Evolutionary conservation across 2,888 invertebrate species (phyloP), one percentile per base, ranked within the genome.

Genomic region (Boloria euphrosyne): DNA sequence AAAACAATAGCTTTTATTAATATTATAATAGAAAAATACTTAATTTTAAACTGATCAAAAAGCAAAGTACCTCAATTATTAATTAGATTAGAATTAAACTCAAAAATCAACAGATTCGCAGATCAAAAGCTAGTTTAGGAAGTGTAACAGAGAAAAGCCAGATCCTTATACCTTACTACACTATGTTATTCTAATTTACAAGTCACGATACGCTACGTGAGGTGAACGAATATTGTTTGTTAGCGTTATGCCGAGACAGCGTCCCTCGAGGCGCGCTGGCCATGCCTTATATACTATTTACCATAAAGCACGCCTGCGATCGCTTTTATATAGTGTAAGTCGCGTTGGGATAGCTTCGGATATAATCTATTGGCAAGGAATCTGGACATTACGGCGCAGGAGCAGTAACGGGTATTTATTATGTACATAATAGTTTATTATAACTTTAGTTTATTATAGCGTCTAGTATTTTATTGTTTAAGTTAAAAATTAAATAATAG

Each of bases 171-270:
- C n/a, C n/a, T n/a, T 31, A 59, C 17, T 49, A 38, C 18, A 59
- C 38, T 59, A 50, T 59, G 38, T 50, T 50, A 50, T 59, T 59
- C 50, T 59, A 59, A 59, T 59, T 59, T 50, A 49, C 59, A 59
- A 59, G 59, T 59, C 61, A 61, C 44, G 62, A 54, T 54, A 54
- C 49, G 47, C 18, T 62, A 65, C 58, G 58, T 47, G 64, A 58
- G 52, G 31, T 52, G 64, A 64, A 64, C 52, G 51, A 64, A 52
- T 64, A 64, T 58, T 58, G 51, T 58, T 58, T 58, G 58, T 58
- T 52, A 52, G 58, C 59, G 52, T 52, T 58, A 31, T 52, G 58
- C 38, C 58, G 64, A 51, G 64, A 65, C 64, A 31, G 54, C 49
- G 38, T 62, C 62, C 62, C 54, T 31, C 18, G 62, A 62, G 62